phyloP scores from a whole-genome alignment of 2,888 invertebrate species.

The Thymelicus acteon region DNA sequence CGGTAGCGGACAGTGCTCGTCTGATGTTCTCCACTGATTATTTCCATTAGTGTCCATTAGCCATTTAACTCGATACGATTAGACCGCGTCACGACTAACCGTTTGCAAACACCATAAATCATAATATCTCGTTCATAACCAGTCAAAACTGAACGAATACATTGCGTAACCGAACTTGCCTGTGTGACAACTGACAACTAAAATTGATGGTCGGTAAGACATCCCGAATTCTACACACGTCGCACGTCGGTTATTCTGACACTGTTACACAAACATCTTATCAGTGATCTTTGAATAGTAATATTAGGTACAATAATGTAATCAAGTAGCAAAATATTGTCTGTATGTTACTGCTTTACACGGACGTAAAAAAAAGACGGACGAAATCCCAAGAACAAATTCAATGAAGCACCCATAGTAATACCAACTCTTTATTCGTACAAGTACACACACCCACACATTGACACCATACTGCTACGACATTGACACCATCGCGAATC shows the following conservation, averaged over 20 bases:
- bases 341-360: neutral
- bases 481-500: too few relatives aligned
- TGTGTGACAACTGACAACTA: conserved; percentile 33
- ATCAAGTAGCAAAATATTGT: conserved; percentile 23
- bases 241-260: conserved; percentile 15
- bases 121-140: conserved; percentile 60
- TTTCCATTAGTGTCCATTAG: conserved; percentile 83
- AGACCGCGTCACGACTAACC: conserved; percentile 71
- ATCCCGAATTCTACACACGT: conserved; percentile 25
- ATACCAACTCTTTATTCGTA: too few relatives aligned
- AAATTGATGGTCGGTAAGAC: conserved; percentile 18
- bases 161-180: conserved; percentile 53
- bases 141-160: conserved; percentile 57
- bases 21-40: conserved; percentile 77
- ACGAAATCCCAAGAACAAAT: too few relatives aligned
- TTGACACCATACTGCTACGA: too few relatives aligned
- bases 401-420: too few relatives aligned
- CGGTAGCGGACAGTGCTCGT: conserved; percentile 65
- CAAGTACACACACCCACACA: too few relatives aligned
- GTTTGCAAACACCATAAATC: conserved; percentile 74
- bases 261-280: neutral
- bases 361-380: too few relatives aligned
- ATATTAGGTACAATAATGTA: conserved; percentile 5
- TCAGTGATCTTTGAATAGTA: conserved; percentile 5
- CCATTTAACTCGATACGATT: conserved; percentile 81